A percentile compares a stretch with the other conserved stretches of the same genome.
Evolutionary conservation across 2,888 invertebrate genomes (phyloP).

Genomic region (Herminia tarsipennalis): DNA sequence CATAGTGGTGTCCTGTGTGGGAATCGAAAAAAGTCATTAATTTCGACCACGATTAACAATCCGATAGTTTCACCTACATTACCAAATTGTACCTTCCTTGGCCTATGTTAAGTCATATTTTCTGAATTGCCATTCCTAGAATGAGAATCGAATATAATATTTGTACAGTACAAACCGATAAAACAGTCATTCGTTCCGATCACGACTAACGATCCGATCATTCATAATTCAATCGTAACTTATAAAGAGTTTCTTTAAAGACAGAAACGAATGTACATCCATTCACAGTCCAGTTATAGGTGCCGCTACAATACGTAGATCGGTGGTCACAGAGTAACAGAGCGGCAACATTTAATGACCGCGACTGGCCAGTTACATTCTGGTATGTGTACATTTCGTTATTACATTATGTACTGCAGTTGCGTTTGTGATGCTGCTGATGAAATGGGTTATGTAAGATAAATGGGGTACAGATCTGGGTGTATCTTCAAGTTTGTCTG

Average conservation of each 20-base stretch:
- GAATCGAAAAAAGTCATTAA: no score
- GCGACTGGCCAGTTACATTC: conserved; percentile 72
- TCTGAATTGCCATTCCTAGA: no score
- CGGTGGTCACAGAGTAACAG: conserved; percentile 75
- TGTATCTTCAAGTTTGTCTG: no score
- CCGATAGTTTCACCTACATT: no score
- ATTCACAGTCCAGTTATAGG: conserved; percentile 83
- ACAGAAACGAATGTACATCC: conserved; percentile 78
- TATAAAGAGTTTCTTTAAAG: conserved; percentile 53
- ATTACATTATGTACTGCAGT: conserved; percentile 45
- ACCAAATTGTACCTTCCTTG: no score
- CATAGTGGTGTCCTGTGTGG: no score
- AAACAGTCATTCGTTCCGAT: neutral
- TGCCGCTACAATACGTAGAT: conserved; percentile 77
- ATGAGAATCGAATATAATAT: no score
- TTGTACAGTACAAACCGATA: no score
- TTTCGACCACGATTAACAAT: no score
- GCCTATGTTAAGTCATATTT: no score
- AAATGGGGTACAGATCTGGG: no score
- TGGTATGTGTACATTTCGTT: conserved; percentile 66
- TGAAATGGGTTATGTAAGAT: conserved; percentile 24
- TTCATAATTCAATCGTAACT: conserved; percentile 38
- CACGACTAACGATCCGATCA: neutral
- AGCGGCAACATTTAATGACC: conserved; percentile 84
- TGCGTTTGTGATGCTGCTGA: conserved; percentile 36